These are phyloP conservation scores for crab-eating macaque (Macaca fascicularis) DNA, from an alignment of 2,113 vertebrate genomes.

Conservation along the genomic window DNA sequence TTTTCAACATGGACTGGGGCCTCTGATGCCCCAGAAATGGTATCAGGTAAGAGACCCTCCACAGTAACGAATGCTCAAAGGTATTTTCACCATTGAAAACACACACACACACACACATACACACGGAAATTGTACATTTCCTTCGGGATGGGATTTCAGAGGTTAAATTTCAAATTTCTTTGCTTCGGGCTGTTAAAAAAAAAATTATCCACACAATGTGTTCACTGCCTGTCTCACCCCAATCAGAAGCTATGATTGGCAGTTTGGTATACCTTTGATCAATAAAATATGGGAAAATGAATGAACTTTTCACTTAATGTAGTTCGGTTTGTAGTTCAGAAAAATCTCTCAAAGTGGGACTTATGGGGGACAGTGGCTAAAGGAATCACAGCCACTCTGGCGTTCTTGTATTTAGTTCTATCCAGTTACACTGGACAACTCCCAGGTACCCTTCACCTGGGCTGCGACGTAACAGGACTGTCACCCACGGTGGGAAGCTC, in stretches of 20 bases:
- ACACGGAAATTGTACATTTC: background rate
- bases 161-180: background rate
- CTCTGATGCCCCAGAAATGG: background rate
- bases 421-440: background rate
- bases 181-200: background rate
- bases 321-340: background rate
- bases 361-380: background rate
- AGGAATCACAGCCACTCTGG: rapidly evolving
- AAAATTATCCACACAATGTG: background rate
- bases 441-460: background rate
- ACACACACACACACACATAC: too few relatives aligned
- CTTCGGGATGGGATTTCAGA: background rate
- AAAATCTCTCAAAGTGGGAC: background rate
- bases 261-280: background rate
- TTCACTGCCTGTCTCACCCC: background rate
- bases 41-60: background rate
- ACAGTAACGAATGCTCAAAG: background rate
- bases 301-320: background rate
- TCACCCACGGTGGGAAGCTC: background rate
- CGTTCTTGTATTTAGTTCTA: background rate
- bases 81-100: background rate
- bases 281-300: background rate
- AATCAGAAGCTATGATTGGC: background rate
- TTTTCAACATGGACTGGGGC: background rate
- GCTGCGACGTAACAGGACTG: background rate